Evolutionary conservation across 2,797 vertebrate species (phyloP), one percentile per base, ranked within the genome.

Genomic region (Falco biarmicus): DNA sequence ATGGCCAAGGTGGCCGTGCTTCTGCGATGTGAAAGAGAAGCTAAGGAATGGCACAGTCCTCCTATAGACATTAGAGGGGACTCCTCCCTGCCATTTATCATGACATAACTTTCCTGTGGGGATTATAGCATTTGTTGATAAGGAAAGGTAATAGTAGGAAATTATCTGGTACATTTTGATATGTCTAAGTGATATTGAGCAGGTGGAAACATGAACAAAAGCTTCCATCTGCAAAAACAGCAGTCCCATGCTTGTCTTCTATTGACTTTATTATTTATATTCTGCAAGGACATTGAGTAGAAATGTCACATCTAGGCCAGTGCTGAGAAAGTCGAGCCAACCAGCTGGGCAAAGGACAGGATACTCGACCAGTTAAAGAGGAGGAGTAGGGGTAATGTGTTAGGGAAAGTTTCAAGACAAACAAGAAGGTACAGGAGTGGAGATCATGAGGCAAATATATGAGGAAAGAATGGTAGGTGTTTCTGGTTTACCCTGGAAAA

Each of bases 111-210:
- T 94, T 91, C n/a, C 57, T 70, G 22, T 4, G 4, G 50, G 84
- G 78, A 95, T 90, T 89, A 90, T 53, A 89, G 64, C 50, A 92
- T 90, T 93, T 90, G 63, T 75, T 94, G 80, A 90, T 54, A 75
- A 80, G 37, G 82, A 93, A 96, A 95, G 59, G 71, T 60, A 96
- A 92, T 85, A 95, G 84, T 89, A 82, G 90, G 91, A 96, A 96
- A 94, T 95, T 89, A 85, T 94, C 56, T 87, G 54, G 87, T 66
- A 76, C 51, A 84, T 96, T 95, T 96, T 91, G 71, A 77, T 89
- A 83, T 29, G 75, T 90, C 92, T 85, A 92, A 93, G 19, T 87
- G 80, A 89, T 89, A 92, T n/a, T 1, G 8, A 83, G 43, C 84
- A 85, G 64, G 71, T 94, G 75, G 68, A 89, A 87, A 79, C 41